Evolutionary conservation across 2,797 vertebrate species (phyloP), one percentile per base, ranked within the genome.

Genomic region (Ctenopoma kingsleyae): DNA sequence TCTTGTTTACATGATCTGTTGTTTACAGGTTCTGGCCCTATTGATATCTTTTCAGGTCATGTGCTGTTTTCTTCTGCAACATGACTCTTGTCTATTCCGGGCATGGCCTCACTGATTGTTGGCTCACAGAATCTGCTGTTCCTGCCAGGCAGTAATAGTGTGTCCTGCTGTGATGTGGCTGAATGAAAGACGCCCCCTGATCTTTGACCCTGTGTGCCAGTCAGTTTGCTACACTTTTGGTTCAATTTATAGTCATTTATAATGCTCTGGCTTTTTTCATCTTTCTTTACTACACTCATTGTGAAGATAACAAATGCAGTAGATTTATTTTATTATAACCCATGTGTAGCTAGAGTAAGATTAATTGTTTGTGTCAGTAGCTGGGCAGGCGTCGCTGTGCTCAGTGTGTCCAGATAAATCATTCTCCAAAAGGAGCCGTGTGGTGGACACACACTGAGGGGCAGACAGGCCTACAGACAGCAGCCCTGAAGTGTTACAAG

Each of bases 71-170:
- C 55, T 70, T 67, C 73, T 81, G 87, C 64, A 94, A 93, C 78
- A 76, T 59, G 84, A 93, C 32, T 63, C 89, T 59, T 51, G 71
- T 91, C 90, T 94, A 94, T 93, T 94, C 79, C 86, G 67, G 90
- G 88, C 77, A 43, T 80, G 86, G 87, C 81, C 74, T 73, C 73
- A 73, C 68, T 70, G 67, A 83, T 80, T 83, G 73, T 78, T 80
- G 86, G 78, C 82, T 56, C 72, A 77, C 60, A 67, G 57, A 78
- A 57, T 60, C 17, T 59, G 68, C 74, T 85, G 63, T 80, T 79
- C 60, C 72, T 84, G 83, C 79, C 74, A 44, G 68, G 56, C 67
- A 64, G 79, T 80, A 71, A 83, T 55, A 46, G 46, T 47, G 27
- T 48, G 46, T 57, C 35, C 58, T 38, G 30, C 56, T 17, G 36